A percentile compares a stretch with the other conserved stretches of the same genome.
phyloP scores from a whole-genome alignment of 2,113 vertebrate genomes.

The Columbina picui region DNA sequence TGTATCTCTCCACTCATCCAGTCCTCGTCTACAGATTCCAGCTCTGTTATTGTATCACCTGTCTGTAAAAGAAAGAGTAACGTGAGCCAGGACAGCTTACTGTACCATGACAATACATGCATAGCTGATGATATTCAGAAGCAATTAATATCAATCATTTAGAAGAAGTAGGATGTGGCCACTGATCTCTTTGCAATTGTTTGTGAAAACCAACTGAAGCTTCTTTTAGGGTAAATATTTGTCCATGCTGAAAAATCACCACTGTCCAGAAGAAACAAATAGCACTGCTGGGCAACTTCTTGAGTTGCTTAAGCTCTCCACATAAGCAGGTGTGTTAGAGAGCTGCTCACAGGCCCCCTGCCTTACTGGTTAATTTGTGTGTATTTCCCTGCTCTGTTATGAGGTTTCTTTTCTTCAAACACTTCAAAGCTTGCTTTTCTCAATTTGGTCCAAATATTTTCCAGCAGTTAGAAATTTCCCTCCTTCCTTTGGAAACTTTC shows the following conservation, averaged over 20 bases:
- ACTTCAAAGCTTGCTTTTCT: background rate
- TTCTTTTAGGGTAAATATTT: background rate
- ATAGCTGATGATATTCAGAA: background rate
- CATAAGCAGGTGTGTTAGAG: accelerated
- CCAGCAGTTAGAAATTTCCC: background rate
- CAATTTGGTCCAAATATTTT: background rate
- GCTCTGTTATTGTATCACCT: conserved; percentile 83
- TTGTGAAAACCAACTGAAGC: background rate
- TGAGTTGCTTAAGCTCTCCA: background rate
- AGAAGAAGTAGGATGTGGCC: background rate
- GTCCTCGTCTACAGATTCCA: conserved; percentile 86
- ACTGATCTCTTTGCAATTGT: background rate
- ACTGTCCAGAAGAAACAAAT: background rate
- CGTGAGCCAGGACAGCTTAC: background rate
- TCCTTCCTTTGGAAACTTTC: background rate
- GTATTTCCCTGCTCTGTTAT: background rate
- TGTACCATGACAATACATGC: background rate
- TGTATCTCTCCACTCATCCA: conserved; percentile 89
- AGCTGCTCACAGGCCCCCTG: background rate
- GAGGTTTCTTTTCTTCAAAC: background rate
- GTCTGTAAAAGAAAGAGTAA: conserved; percentile 75
- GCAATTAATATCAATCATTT: background rate
- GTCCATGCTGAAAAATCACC: background rate
- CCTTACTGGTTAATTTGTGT: background rate
- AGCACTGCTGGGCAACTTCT: background rate